Base-by-base conservation (phyloP, 2,888 invertebrate species). In the Venustoraphidia nigricollis region DNA sequence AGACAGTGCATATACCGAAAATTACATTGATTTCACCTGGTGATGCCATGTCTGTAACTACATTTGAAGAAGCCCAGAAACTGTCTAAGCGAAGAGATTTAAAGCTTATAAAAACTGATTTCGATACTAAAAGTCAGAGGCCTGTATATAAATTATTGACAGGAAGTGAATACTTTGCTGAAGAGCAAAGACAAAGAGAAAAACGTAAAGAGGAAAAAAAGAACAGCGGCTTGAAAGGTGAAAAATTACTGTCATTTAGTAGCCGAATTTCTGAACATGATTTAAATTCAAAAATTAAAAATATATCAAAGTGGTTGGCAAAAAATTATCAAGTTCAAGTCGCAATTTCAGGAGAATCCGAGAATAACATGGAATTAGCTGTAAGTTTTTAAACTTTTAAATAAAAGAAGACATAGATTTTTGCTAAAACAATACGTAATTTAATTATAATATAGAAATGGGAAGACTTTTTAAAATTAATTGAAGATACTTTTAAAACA, bases 131-230 rank as follows among this genome's bases (percentile, higher is more conserved):
- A 65, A 77, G 78, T 0, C 73, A 79, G 36, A 70, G 83, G 41
- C 76, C 81, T 10, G 67, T 81, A 10, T 89, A 83, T 59, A 80
- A 78, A 59, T 65, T 87, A 44, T 75, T 83, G 72, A 75, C 81
- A 3, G 73, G 73, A 50, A 61, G 74, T n/a, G 78, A 83, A 60
- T 76, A 77, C 62, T 70, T 79, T 50, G 64, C 74, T 39, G 79
- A 79, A 58, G 81, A 81, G 57, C 58, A 76, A 44, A 66, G 69
- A 54, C 72, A 65, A 55, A 66, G 74, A 43, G 72, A 72, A 59
- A 64, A 67, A 50, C 72, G 69, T 53, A 72, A 73, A 58, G 57
- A 56, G 49, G 61, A 66, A 13, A 67, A 64, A 41, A 66, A 69
- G 49, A 49, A 50, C n/a, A 48, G 35, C 53, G 48, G 59, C 3